Conservation (phyloP, 2,888 invertebrate genomes). For the Drosophila stalkeri region DNA sequence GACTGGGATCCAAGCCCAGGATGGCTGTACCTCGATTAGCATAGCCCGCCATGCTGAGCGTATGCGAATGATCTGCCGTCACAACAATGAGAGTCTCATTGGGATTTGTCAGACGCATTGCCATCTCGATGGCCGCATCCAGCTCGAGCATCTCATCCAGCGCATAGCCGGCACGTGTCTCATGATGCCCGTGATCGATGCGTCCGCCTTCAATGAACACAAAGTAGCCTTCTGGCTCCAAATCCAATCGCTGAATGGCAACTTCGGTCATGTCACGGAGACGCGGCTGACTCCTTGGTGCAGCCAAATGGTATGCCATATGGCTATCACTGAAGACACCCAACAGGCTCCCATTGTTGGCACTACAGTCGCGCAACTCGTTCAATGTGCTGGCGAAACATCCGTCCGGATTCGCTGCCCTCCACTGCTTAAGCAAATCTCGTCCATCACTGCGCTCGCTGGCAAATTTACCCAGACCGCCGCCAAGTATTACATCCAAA, state of each 20-base stretch:
- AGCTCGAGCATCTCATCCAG: slow-evolving; percentile 92
- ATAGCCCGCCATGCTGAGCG: slow-evolving; percentile 91
- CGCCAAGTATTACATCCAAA: slow-evolving; percentile 91
- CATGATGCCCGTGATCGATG: slow-evolving; percentile 92
- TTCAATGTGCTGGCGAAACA: slow-evolving; percentile 87
- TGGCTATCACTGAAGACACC: slow-evolving; percentile 86
- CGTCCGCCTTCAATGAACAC: slow-evolving; percentile 88
- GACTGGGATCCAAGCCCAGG: slow-evolving; percentile 83
- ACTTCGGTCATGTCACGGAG: slow-evolving; percentile 89
- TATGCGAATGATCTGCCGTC: slow-evolving; percentile 92
- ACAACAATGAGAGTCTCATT: slow-evolving; percentile 92
- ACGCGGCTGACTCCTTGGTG: slow-evolving; percentile 86
- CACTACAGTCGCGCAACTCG: slow-evolving; percentile 86
- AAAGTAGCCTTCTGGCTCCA: slow-evolving; percentile 87
- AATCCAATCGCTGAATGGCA: slow-evolving; percentile 87
- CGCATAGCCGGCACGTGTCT: slow-evolving; percentile 88
- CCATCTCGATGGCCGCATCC: slow-evolving; percentile 88
- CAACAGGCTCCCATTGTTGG: slow-evolving; percentile 78
- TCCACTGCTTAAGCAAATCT: slow-evolving; percentile 85
- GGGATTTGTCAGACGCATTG: slow-evolving; percentile 87
- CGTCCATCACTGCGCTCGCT: slow-evolving; percentile 70
- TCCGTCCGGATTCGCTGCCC: slow-evolving; percentile 85
- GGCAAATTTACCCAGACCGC: slow-evolving; percentile 90
- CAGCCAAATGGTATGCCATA: slow-evolving; percentile 87
- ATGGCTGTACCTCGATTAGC: slow-evolving; percentile 87